phyloP scores from a whole-genome alignment of 2,113 vertebrate species.

The Urocitellus parryii region DNA sequence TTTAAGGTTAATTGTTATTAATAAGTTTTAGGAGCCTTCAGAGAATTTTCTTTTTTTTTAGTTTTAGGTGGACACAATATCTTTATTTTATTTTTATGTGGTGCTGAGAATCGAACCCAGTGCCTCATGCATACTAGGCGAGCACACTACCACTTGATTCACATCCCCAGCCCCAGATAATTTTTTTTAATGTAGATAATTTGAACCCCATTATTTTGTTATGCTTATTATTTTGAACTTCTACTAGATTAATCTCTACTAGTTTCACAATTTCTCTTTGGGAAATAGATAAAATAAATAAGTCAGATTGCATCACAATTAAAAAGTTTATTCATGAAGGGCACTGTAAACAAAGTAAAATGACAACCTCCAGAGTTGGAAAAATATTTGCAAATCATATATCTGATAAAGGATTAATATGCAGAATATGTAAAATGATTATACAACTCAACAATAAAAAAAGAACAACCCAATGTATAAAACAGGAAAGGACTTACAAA shows the following conservation, averaged over 20 bases:
- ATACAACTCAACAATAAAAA: neutral
- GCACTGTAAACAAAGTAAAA: neutral
- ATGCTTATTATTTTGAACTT: conserved; percentile 45
- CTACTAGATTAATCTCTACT: neutral
- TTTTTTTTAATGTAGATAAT: conserved; percentile 53
- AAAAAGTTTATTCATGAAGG: neutral
- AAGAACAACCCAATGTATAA: neutral
- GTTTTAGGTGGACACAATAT: no score
- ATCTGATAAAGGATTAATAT: no score
- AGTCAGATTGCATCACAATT: neutral
- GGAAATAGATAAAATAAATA: neutral
- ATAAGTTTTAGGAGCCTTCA: conserved; percentile 5
- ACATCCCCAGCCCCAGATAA: no score
- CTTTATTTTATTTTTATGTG: no score
- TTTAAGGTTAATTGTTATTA: conserved; percentile 47
- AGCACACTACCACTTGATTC: no score
- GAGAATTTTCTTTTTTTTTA: neutral
- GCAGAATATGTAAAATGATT: neutral
- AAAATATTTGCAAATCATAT: neutral
- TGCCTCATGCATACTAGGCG: no score
- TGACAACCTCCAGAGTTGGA: neutral
- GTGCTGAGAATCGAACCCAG: no score
- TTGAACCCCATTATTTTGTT: neutral
- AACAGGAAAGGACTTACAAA: neutral
- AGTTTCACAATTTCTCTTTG: neutral